These are phyloP conservation scores for Pristiophorus japonicus DNA, from an alignment of 2,113 vertebrate genomes.

Conservation along the genomic window DNA sequence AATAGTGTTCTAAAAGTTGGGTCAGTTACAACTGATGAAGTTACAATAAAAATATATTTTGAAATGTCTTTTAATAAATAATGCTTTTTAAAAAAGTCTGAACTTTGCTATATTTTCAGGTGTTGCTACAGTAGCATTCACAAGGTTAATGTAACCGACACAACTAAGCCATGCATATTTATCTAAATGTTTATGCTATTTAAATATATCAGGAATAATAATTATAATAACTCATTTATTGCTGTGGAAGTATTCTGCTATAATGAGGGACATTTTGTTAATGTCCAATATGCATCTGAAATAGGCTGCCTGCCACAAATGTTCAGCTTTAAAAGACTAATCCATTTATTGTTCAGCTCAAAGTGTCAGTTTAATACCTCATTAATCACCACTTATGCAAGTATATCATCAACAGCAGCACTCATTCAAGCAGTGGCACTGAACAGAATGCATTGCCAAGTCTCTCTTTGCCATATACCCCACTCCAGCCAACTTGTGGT, in stretches of 20 bases:
- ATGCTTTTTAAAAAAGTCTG: neutral
- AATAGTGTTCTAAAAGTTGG: neutral
- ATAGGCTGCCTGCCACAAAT: neutral
- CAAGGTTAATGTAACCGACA: neutral
- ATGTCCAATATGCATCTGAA: neutral
- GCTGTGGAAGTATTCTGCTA: neutral
- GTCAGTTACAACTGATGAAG: neutral
- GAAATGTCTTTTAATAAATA: neutral
- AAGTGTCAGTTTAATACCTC: neutral
- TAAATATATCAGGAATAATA: neutral
- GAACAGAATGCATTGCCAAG: neutral
- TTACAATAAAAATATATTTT: neutral
- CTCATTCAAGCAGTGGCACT: neutral
- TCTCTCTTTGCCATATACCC: neutral
- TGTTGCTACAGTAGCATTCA: neutral
- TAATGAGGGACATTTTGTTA: neutral
- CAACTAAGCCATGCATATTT: neutral
- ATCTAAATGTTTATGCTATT: neutral
- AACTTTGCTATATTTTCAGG: neutral
- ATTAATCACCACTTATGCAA: constrained; percentile 15
- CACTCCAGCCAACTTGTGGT: neutral
- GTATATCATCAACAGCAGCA: neutral
- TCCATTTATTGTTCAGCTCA: constrained; percentile 3
- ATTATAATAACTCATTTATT: neutral
- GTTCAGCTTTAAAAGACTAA: neutral